Conservation (phyloP, 2,797 vertebrate species). For the Microctenopoma steveboyesi region DNA sequence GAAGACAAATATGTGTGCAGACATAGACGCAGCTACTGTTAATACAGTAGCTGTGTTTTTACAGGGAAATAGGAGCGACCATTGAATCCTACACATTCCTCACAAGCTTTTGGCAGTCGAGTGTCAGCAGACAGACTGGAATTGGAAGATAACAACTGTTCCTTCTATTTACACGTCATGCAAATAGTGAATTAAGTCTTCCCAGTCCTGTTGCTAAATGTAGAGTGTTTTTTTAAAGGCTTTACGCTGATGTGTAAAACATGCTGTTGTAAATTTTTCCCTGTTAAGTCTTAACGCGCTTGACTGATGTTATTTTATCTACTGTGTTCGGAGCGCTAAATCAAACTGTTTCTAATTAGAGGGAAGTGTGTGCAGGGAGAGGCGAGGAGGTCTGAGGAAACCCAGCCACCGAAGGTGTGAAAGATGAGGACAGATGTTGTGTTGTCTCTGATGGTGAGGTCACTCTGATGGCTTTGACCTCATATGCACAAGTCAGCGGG, state of each 20-base stretch:
- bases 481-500: slow-evolving; percentile 77
- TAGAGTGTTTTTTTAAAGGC: slow-evolving; percentile 28
- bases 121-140: slow-evolving; percentile 39
- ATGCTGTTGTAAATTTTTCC: slow-evolving; percentile 26
- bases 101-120: slow-evolving; percentile 53
- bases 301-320: slow-evolving; percentile 72
- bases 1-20: slow-evolving; percentile 13
- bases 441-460: slow-evolving; percentile 78
- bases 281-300: slow-evolving; percentile 43
- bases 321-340: slow-evolving; percentile 47
- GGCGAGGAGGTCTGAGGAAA: slow-evolving; percentile 76
- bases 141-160: slow-evolving; percentile 28
- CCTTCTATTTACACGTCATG: slow-evolving; percentile 26
- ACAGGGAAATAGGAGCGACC: slow-evolving; percentile 21
- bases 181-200: slow-evolving; percentile 28
- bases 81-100: slow-evolving; percentile 57
- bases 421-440: slow-evolving; percentile 81
- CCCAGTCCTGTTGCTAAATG: slow-evolving; percentile 28
- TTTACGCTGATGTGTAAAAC: slow-evolving; percentile 33
- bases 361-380: slow-evolving; percentile 61
- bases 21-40: slow-evolving; percentile 29
- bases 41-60: slow-evolving; percentile 31
- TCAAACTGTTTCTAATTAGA: slow-evolving; percentile 69
- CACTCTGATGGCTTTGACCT: slow-evolving; percentile 83
- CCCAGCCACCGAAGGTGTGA: slow-evolving; percentile 78